phyloP scores from a whole-genome alignment of 2,113 vertebrate genomes.

The Cisticola juncidis region DNA sequence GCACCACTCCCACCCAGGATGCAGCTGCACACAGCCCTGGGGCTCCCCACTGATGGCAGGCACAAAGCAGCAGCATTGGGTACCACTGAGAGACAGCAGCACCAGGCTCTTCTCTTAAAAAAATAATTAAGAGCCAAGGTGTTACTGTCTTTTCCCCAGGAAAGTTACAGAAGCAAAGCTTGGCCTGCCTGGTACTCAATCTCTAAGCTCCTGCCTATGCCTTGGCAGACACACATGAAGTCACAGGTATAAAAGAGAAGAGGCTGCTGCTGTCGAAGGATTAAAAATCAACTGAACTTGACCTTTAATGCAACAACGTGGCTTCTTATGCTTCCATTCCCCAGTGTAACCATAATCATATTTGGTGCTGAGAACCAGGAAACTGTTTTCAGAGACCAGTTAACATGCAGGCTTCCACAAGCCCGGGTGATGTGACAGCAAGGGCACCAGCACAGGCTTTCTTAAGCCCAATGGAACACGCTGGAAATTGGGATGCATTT shows the following conservation, averaged over 20 bases:
- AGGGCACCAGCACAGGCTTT: not conserved
- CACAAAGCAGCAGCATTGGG: not conserved
- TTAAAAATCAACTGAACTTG: conserved; percentile 43
- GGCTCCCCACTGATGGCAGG: not conserved
- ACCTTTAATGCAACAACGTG: conserved; percentile 7
- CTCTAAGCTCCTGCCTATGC: not conserved
- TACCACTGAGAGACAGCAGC: not conserved
- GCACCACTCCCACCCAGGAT: fast-evolving
- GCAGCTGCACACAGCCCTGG: fast-evolving
- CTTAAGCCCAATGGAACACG: not conserved
- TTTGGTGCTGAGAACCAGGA: not conserved
- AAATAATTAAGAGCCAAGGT: not conserved
- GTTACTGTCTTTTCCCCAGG: not conserved
- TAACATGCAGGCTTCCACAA: not conserved
- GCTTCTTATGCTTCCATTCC: not conserved
- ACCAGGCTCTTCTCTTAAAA: not conserved
- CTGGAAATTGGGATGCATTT: not conserved
- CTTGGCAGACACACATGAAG: not conserved
- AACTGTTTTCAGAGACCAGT: not conserved
- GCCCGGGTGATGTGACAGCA: not conserved
- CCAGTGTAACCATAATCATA: conserved; percentile 27
- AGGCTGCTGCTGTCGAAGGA: conserved; percentile 9
- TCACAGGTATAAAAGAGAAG: not conserved
- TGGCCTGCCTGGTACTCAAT: not conserved
- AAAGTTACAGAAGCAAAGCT: not conserved